Evolutionary conservation across 2,888 invertebrate genomes (phyloP).

Genomic region (Cheilosia soror): DNA sequence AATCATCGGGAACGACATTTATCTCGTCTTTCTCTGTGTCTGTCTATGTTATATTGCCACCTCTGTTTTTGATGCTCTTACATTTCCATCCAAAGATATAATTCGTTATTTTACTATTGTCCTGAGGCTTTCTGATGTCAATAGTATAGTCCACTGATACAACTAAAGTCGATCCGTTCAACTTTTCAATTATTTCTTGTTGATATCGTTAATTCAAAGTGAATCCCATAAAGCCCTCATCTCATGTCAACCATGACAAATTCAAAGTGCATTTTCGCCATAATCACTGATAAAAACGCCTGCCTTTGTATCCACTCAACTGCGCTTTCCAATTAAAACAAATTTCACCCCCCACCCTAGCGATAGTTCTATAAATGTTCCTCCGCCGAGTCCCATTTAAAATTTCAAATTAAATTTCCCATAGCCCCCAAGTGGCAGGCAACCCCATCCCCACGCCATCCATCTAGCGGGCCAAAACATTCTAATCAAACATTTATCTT

Average conservation of each 20-base stretch:
- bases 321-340: conserved; percentile 61
- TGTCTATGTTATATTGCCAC: no score
- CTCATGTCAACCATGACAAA: conserved; percentile 18
- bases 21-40: no score
- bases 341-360: neutral
- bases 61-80: no score
- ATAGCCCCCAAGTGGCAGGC: neutral
- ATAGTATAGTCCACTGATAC: no score
- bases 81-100: no score
- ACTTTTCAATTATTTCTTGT: conserved; percentile 1
- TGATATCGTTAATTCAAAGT: neutral
- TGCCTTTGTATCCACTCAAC: conserved; percentile 46
- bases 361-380: neutral
- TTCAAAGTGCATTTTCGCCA: conserved; percentile 38
- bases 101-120: no score
- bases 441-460: no score
- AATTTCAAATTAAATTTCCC: conserved; percentile 44
- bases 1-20: no score
- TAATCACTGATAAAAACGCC: conserved; percentile 40
- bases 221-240: conserved; percentile 5
- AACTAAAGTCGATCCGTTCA: neutral
- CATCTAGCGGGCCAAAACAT: neutral
- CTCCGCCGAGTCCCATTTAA: neutral
- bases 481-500: conserved; percentile 58
- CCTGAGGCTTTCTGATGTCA: no score